Evolutionary conservation across 2,113 vertebrate genomes (phyloP).

Genomic region (Apaloderma vittatum): DNA sequence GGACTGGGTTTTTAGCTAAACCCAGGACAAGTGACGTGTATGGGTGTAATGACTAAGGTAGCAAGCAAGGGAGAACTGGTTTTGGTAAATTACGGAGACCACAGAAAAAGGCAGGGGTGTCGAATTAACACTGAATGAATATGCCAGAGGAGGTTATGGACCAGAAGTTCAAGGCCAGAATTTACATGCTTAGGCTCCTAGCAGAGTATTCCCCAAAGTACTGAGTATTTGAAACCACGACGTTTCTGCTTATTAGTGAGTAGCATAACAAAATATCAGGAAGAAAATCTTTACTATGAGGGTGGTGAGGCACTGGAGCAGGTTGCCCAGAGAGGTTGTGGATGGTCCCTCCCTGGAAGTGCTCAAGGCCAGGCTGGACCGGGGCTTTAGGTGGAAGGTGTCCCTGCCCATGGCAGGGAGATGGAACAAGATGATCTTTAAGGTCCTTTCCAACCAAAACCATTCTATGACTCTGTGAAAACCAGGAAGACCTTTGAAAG

Average conservation of each 20-base stretch:
- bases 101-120: not conserved
- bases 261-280: not conserved
- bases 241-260: not conserved
- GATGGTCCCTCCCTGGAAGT: too few species aligned
- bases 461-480: too few species aligned
- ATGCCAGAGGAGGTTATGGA: not conserved
- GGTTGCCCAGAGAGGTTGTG: too few species aligned
- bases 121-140: not conserved
- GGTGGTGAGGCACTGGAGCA: too few species aligned
- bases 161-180: not conserved
- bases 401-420: too few species aligned
- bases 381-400: too few species aligned
- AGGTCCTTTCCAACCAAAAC: too few species aligned
- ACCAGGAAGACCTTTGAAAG: not conserved
- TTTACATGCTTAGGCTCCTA: not conserved
- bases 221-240: not conserved
- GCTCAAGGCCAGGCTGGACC: too few species aligned
- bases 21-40: too few species aligned
- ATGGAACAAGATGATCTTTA: too few species aligned
- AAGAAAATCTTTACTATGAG: too few species aligned
- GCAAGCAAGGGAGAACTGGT: not conserved
- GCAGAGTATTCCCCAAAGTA: not conserved
- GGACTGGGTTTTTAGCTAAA: too few species aligned
- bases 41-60: not conserved
- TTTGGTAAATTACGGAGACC: not conserved